Evolutionary conservation across 2,113 vertebrate species (phyloP), one percentile per base, ranked within the genome.

Genomic region (Zosterops lateralis): DNA sequence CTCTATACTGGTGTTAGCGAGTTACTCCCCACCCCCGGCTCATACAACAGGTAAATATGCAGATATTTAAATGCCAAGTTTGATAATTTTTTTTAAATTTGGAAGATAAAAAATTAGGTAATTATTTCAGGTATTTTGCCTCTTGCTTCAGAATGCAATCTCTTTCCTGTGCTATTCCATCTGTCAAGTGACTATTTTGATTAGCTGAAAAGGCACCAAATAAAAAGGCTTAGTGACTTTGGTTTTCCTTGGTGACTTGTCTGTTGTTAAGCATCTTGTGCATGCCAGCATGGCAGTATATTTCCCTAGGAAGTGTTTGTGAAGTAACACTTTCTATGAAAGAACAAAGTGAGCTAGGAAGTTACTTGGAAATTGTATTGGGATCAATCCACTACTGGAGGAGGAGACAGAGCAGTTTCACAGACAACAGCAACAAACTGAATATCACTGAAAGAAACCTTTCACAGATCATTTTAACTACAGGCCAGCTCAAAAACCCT

Each of bases 311-410:
- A 26, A 19, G 15, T 3, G 2, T 68, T 75, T 78, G 31, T 29
- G 54, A 89, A 84, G 9, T 34, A 74, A 72, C 14, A 75, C 26
- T 22, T 50, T 22, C 64, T 44, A 36, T 48, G 10, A 5, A 74
- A 61, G 12, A 72, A 68, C 14, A 1, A 79, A 67, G 13, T 29
- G 18, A 70, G 38, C 13, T 42, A 91, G 38, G 26, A 85, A 61
- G 20, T 17, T 17, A 50, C 26, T 68, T 3, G 1, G 28, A 58
- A 87, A 45, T 14, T 71, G 50, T 77, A 56, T 5, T 26, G 9
- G 48, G 22, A 40, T 34, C 0, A 0, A 65, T n/a, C 10, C 8
- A n/a, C 9, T 36, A 0, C 0, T 32, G 45, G 34, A 94, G 45
- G 7, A 53, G 7, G 19, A 31, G 32, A 77, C 3, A 4, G 29